Conservation (phyloP, 2,797 vertebrate species). For the Lateolabrax maculatus region DNA sequence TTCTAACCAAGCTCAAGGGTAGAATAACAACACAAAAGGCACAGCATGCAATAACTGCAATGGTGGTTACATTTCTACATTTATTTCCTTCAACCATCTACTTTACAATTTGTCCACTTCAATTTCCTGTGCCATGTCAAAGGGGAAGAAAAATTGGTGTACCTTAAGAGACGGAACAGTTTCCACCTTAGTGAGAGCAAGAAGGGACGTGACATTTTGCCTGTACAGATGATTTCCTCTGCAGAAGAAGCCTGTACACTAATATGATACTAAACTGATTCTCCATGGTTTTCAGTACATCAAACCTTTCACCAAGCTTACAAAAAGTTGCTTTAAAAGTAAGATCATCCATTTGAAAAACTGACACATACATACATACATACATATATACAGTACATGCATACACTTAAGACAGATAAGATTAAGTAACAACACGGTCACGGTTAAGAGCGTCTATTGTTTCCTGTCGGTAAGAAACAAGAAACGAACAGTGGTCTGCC, state of each 20-base stretch:
- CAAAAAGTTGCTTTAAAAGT: background rate
- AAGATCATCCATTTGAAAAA: background rate
- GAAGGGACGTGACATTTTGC: conserved; percentile 21
- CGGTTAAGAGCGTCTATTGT: too few relatives aligned
- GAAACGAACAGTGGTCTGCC: background rate
- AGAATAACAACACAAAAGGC: conserved; percentile 8
- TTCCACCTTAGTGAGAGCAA: conserved; percentile 16
- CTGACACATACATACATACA: accelerated
- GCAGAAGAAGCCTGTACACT: background rate
- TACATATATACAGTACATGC: too few relatives aligned
- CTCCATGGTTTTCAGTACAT: background rate
- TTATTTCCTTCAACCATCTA: conserved; percentile 16
- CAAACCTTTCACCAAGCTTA: background rate
- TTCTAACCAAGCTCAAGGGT: background rate
- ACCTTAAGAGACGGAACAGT: conserved; percentile 16
- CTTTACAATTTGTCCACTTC: conserved; percentile 34
- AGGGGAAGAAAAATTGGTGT: background rate
- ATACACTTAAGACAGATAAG: background rate
- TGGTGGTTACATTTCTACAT: background rate
- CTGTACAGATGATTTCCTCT: conserved; percentile 24
- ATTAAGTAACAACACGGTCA: too few relatives aligned
- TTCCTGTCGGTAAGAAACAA: background rate
- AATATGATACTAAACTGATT: background rate
- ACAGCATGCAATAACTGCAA: background rate
- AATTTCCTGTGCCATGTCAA: conserved; percentile 43